Evolutionary conservation across 1,140 invertebrate species (phyloP), one percentile per base, ranked within the genome.

Genomic region (Danaus melanippus): DNA sequence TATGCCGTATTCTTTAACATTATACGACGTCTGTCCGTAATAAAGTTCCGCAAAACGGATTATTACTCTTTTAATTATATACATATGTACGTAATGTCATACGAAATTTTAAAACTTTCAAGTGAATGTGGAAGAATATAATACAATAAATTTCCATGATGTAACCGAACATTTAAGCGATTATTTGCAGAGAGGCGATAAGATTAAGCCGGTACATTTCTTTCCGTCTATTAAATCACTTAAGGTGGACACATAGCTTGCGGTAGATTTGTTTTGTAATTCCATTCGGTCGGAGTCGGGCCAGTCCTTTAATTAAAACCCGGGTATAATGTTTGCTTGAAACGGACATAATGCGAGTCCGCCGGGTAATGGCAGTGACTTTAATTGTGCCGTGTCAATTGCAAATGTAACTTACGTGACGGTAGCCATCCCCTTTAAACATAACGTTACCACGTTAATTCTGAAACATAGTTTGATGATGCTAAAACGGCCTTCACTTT

Each of bases 221-320:
- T 84, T 84, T 80, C 71, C 81, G 79, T 76, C 79, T 80, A 82
- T 83, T 86, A 86, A 86, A 86, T 86, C 84, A 86, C 84, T 86
- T 84, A 80, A 84, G 83, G 83, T 86, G 83, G 83, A 86, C 83
- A 86, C 79, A 78, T 82, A 71, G 80, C 75, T 73, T 77, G 79
- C 73, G 79, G 81, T 76, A 80, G 79, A 84, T 86, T 86, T 86
- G 81, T 84, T 86, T 79, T 81, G 84, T 74, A 86, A 86, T 86
- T 84, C 79, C 81, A 79, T 79, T 69, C 69, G 67, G 62, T 58
- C 67, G 62, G 71, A 69, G 64, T 53, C 73, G 76, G 21, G 81
- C 66, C 79, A 82, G 81, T 84, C 84, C 81, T 84, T 86, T 86
- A 86, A 86, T 86, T 86, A 86, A 86, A 84, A 70, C 73, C 62